phyloP scores from a whole-genome alignment of 2,113 vertebrate genomes.

The Oreotrochilus melanogaster region DNA sequence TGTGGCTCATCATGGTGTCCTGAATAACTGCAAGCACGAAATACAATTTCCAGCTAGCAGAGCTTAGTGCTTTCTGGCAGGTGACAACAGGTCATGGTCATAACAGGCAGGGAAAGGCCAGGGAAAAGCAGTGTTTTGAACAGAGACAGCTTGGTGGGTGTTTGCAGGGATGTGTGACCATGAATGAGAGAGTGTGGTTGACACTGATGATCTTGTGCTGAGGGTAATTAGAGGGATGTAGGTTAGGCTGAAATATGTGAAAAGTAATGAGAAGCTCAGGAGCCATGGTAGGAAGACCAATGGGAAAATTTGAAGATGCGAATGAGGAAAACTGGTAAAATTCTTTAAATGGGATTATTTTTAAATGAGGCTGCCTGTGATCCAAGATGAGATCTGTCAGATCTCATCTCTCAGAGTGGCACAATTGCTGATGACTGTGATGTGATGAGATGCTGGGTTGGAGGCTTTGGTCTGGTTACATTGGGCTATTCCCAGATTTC shows the following conservation, averaged over 20 bases:
- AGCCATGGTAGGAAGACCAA: neutral
- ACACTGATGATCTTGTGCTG: neutral
- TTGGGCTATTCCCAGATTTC: neutral
- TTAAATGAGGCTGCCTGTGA: neutral
- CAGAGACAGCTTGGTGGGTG: neutral
- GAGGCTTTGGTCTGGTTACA: neutral
- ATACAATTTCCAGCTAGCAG: neutral
- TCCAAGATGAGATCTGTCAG: neutral
- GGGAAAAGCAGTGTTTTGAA: neutral
- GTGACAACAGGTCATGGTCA: neutral
- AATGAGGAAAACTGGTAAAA: neutral
- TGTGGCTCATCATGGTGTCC: accelerated
- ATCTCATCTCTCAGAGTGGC: neutral
- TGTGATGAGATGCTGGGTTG: neutral
- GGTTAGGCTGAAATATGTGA: neutral
- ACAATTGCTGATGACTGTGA: neutral
- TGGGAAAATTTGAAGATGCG: neutral
- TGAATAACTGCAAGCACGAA: neutral
- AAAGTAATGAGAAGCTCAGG: neutral
- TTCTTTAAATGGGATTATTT: neutral
- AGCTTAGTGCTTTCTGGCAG: neutral
- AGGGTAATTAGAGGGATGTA: neutral
- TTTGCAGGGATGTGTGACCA: neutral
- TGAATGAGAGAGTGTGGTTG: neutral
- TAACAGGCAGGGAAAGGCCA: neutral